Evolutionary conservation across 2,888 invertebrate species (phyloP).

Genomic region (Drosophila falleni): DNA sequence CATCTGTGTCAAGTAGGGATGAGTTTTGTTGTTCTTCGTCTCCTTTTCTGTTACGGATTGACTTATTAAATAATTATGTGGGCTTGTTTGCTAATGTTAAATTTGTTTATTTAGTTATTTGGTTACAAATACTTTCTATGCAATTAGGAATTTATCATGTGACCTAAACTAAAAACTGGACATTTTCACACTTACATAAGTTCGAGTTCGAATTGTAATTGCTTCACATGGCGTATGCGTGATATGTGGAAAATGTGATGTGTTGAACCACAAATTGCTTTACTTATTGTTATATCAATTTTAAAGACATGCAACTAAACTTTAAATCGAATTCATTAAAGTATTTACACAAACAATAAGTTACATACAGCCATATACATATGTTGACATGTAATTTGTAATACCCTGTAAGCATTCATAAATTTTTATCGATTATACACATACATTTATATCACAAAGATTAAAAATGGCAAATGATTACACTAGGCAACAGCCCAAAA

Average conservation of each 20-base stretch:
- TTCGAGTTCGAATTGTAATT: background rate
- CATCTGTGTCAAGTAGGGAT: background rate
- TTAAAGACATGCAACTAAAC: background rate
- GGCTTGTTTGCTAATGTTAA: background rate
- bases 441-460: too few relatives aligned
- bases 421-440: background rate
- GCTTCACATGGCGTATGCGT: background rate
- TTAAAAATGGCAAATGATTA: too few relatives aligned
- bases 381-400: too few relatives aligned
- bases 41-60: background rate
- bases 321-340: background rate
- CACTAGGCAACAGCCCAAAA: too few relatives aligned
- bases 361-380: background rate
- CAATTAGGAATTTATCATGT: conserved; percentile 2
- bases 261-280: background rate
- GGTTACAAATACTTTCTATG: background rate
- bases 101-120: background rate
- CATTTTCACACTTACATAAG: conserved; percentile 3
- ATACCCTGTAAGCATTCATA: background rate
- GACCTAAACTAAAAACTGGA: background rate
- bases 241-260: background rate
- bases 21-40: background rate
- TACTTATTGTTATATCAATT: conserved; percentile 1
- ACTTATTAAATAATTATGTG: conserved; percentile 2
- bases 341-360: background rate